A percentile compares a stretch with the other conserved stretches of the same genome.
These are phyloP conservation scores for Cyrtonyx montezumae DNA, from an alignment of 2,113 vertebrate genomes.

Conservation along the genomic window DNA sequence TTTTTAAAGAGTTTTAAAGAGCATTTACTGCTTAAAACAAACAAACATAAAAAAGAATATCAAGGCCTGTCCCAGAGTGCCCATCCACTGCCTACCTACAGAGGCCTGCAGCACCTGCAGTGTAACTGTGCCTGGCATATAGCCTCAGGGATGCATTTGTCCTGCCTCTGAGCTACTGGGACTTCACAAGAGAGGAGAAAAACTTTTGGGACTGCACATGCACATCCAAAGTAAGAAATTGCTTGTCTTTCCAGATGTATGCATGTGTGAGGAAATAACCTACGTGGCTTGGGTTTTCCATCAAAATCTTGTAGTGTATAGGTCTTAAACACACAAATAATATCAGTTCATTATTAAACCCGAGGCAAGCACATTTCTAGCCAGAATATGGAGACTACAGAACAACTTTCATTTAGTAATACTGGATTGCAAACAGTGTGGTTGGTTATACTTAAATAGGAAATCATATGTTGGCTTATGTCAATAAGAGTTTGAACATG, in stretches of 20 bases:
- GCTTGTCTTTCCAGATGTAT: neutral
- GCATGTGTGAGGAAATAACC: neutral
- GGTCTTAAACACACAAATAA: neutral
- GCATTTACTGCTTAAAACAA: neutral
- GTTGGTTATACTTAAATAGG: neutral
- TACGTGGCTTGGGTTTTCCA: neutral
- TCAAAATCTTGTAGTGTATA: neutral
- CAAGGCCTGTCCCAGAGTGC: neutral
- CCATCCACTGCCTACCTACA: neutral
- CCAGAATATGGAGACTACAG: neutral
- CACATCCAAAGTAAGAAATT: neutral
- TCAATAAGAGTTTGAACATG: neutral
- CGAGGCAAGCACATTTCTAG: neutral
- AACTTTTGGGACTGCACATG: neutral
- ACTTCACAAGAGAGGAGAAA: fast-evolving
- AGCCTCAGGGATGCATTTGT: neutral
- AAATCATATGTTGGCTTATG: neutral
- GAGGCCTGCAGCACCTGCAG: neutral
- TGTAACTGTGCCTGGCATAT: neutral
- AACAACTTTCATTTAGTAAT: neutral
- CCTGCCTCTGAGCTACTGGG: neutral
- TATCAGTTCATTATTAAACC: neutral
- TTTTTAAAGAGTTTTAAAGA: neutral
- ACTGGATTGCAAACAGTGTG: neutral
- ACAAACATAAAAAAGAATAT: neutral